Base-by-base conservation (phyloP, 2,797 vertebrate species). In the Rhinogobio ventralis region DNA sequence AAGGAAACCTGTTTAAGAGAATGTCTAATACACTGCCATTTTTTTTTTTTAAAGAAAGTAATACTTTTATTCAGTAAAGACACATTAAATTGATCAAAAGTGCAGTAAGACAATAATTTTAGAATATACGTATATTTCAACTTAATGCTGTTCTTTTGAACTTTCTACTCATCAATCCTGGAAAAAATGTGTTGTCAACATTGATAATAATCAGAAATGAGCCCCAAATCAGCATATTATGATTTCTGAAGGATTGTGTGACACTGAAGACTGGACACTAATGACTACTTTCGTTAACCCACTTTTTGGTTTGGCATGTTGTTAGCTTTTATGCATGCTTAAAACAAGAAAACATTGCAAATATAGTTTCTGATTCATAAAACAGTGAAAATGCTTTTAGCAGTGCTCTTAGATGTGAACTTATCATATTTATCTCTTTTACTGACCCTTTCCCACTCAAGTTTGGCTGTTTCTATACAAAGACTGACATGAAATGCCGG, bases 331-430 rank as follows among this genome's bases (percentile, higher is more conserved):
- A 39, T 42, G 13, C 11, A 33, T 23, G 23, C 20, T 39, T 39
- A n/a, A 75, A 75, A 39, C 73, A 57, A n/a, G 5, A 57, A 76
- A 76, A 14, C 11, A 10, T 8, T 57, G 51, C 51, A 76, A 76
- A 55, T n/a, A n/a, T 13, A 57, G 19, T 66, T 17, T 33, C 45
- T 53, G 19, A 75, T 75, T 57, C 53, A 39, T 33, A 42, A 57
- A 60, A 11, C 46, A 30, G 17, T 17, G 14, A 19, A 28, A 64
- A 30, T 17, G 60, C 5, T 64, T 28, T 67, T 67, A 20, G 28
- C 30, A 67, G 5, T 30, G 45, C 15, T n/a, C 23, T 69, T n/a
- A 42, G 1, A 15, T 57, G 33, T 39, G 30, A 3, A 36, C 5
- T 17, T 15, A 39, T 76, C 4, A 15, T 14, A 51, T 75, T 53